Conservation (phyloP, 2,888 invertebrate genomes). For the Cybosia mesomella region DNA sequence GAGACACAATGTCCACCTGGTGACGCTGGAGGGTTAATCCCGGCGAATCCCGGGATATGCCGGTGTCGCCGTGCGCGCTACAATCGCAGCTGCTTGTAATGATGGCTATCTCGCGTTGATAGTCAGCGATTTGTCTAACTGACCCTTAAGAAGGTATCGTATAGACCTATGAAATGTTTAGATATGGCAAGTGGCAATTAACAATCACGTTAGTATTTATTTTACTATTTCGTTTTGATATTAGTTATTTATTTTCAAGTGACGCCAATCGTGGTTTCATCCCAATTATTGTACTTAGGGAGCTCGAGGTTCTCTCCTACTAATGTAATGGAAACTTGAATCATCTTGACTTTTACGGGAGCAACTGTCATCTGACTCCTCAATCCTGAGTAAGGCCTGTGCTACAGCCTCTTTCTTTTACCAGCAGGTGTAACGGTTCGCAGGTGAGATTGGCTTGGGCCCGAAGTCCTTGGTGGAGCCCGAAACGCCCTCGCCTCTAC, state of each 20-base stretch:
- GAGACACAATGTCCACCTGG: slow-evolving; percentile 48
- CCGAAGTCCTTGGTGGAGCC: too few species aligned
- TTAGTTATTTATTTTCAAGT: background rate
- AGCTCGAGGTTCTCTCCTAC: too few species aligned
- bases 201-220: background rate
- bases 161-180: slow-evolving; percentile 27
- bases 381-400: too few species aligned
- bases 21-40: slow-evolving; percentile 42
- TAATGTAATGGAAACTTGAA: too few species aligned
- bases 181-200: slow-evolving; percentile 8
- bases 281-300: too few species aligned
- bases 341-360: too few species aligned
- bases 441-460: too few species aligned
- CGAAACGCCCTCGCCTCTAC: background rate
- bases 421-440: too few species aligned
- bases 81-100: slow-evolving; percentile 59
- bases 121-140: slow-evolving; percentile 60
- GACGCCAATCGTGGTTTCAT: background rate
- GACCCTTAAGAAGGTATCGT: slow-evolving; percentile 54
- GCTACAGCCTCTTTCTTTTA: too few species aligned
- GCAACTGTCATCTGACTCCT: too few species aligned
- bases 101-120: slow-evolving; percentile 56
- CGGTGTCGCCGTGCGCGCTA: slow-evolving; percentile 26
- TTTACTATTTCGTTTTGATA: background rate
- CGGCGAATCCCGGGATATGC: slow-evolving; percentile 30